Conservation (phyloP, 2,888 invertebrate species). For the Dilophus febrilis region DNA sequence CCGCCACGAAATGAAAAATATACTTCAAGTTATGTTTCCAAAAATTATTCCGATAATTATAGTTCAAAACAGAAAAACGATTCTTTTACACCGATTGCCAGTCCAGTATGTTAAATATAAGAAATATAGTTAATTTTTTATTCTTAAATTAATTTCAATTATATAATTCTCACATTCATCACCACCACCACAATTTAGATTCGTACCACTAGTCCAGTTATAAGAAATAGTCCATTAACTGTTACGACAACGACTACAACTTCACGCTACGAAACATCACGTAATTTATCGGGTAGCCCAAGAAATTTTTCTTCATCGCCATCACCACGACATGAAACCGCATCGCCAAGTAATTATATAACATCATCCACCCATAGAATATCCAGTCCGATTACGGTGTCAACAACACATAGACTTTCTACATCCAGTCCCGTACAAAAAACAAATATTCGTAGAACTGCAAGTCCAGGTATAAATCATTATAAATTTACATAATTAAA, state of each 20-base stretch:
- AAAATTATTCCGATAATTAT: constrained; percentile 12
- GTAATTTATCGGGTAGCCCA: constrained; percentile 24
- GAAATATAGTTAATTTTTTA: not conserved
- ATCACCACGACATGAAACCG: constrained; percentile 26
- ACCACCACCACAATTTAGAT: constrained; percentile 16
- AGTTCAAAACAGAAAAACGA: constrained; percentile 11
- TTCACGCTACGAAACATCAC: constrained; percentile 23
- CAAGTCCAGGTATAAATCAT: constrained; percentile 29
- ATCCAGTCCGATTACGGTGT: constrained; percentile 20
- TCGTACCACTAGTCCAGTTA: constrained; percentile 23
- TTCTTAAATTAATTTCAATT: constrained; percentile 1
- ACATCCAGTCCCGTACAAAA: constrained; percentile 26
- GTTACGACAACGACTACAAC: constrained; percentile 28
- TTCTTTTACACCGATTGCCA: constrained; percentile 22
- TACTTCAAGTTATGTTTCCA: constrained; percentile 11
- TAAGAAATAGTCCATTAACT: constrained; percentile 27
- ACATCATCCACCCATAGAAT: constrained; percentile 32
- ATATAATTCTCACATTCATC: constrained; percentile 2
- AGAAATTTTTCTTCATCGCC: constrained; percentile 26
- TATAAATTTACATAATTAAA: too few species aligned
- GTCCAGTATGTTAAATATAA: constrained; percentile 22
- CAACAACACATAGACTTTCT: constrained; percentile 28
- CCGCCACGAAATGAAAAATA: constrained; percentile 21
- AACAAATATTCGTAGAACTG: constrained; percentile 26
- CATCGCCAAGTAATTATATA: constrained; percentile 37